These are phyloP conservation scores for Halotydeus destructor DNA, from an alignment of 1,140 invertebrate species.

Conservation along the genomic window DNA sequence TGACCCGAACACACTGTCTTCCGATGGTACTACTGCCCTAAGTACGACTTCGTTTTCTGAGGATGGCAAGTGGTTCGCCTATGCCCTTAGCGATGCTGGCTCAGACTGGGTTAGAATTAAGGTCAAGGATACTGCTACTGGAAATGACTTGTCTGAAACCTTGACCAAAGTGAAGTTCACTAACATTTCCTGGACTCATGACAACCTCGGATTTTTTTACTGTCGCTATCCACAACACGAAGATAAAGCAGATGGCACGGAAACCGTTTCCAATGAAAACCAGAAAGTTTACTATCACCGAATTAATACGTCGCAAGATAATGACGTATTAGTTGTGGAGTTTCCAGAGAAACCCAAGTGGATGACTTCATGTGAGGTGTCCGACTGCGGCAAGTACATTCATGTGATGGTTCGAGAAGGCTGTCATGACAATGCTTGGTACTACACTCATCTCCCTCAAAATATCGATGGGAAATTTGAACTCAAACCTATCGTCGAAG, in stretches of 20 bases:
- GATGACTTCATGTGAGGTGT: constrained; percentile 52
- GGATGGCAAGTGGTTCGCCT: constrained; percentile 71
- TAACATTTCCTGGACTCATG: constrained; percentile 75
- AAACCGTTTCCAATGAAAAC: constrained; percentile 60
- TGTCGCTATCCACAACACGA: constrained; percentile 51
- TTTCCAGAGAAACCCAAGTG: constrained; percentile 77
- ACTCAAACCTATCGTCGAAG: constrained; percentile 53
- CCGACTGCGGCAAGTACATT: constrained; percentile 72
- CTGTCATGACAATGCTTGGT: constrained; percentile 69
- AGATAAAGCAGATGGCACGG: constrained; percentile 65
- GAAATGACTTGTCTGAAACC: constrained; percentile 65
- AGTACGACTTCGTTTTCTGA: constrained; percentile 59
- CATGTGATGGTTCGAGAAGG: constrained; percentile 53
- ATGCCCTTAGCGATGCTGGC: constrained; percentile 70
- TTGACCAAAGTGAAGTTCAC: constrained; percentile 81
- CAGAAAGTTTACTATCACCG: constrained; percentile 87
- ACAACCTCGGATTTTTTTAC: constrained; percentile 87
- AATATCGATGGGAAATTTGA: constrained; percentile 37
- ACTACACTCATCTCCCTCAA: constrained; percentile 39
- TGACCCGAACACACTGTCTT: constrained; percentile 76
- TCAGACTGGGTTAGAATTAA: constrained; percentile 84
- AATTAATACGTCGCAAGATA: constrained; percentile 58
- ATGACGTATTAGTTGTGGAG: constrained; percentile 72
- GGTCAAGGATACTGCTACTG: constrained; percentile 26
- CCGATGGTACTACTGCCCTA: constrained; percentile 78